Base-by-base conservation (phyloP, 2,888 invertebrate genomes). In the Chymomyza procnemis region DNA sequence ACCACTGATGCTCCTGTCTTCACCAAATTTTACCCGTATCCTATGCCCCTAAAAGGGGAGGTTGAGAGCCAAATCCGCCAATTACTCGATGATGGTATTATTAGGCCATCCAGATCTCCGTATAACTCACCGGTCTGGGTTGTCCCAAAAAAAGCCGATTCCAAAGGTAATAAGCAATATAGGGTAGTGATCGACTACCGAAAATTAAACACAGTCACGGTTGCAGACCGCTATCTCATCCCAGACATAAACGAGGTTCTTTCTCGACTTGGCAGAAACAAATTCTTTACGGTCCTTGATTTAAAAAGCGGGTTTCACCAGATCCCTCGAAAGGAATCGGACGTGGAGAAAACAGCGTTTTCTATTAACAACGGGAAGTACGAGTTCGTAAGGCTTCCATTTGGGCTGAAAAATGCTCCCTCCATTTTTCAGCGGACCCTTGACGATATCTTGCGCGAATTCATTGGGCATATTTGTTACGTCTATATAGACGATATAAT, bases 401-500 rank as follows among this genome's bases (percentile, higher is more conserved):
- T 69, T n/a, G 69, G 61, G 16, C 59, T 66, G 1, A 65, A 63
- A 9, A 63, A 68, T 6, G 56, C 57, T 14, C 59, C 63, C 0
- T 50, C 61, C 4, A 66, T 64, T n/a, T 71, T 71, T 9, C 64
- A 72, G 26, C 59, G 61, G 16, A 52, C 64, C 6, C 21, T 71
- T 2, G 67, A 75, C 30, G 65, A 74, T 9, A 69, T 71, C 1
- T 59, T 74, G 8, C 34, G 30, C 6, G 67, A 70, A 8, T 64
- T 56, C 55, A 75, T 72, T 19, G 67, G 67, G 1, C 67, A 66
- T 58, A 68, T 61, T 50, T 64, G 64, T 4, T 59, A 34, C 19
- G 66, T 66, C 60, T 77, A 69, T 30, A 76, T 76, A 12, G 71
- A 75, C 12, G 69, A 75, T 47, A 71, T 73, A 19, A 61, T 75